Base-by-base conservation (phyloP, 2,888 invertebrate species). In the Agrotis puta region DNA sequence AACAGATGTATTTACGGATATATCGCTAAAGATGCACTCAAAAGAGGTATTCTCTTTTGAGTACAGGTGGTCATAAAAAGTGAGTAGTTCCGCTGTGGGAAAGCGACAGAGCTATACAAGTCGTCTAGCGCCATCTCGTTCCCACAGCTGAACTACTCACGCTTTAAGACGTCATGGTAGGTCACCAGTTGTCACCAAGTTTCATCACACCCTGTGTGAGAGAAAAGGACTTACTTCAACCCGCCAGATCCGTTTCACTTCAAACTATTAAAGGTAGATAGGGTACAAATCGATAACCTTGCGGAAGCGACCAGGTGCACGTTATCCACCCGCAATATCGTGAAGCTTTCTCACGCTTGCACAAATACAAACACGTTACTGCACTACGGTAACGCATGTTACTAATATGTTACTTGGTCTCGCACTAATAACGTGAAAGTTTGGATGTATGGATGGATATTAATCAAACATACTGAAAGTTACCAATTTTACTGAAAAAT, bases 261-360 rank as follows among this genome's bases (percentile, higher is more conserved):
- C 79, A 87, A 86, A 85, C 83, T 85, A 84, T 88, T 87, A 70
- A 82, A 83, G 79, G 79, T 83, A 77, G 82, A 71, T 68, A 56
- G 62, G 66, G 84, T 79, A 79, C 82, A 81, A 86, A 89, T 90
- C 89, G 84, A 88, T 89, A 87, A 74, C 74, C 72, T 80, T 79
- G 81, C 70, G 78, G 77, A 82, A 79, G 76, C 80, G 68, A 77
- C 87, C 91, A 88, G 90, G 88, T 88, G 87, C 83, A 84, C 70
- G 67, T 64, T 79, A 74, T 76, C 62, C 77, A 71, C 64, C 70
- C 65, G 66, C 78, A 79, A 66, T 66, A 72, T 54, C 16, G 72
- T 47, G 33, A 27, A 70, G 68, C 70, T 86, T 89, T 89, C 89
- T 87, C 91, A 90, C 89, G 88, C 80, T 88, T 86, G 77, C 81